Evolutionary conservation across 2,113 vertebrate species (phyloP), one percentile per base, ranked within the genome.

Genomic region (Equus quagga): DNA sequence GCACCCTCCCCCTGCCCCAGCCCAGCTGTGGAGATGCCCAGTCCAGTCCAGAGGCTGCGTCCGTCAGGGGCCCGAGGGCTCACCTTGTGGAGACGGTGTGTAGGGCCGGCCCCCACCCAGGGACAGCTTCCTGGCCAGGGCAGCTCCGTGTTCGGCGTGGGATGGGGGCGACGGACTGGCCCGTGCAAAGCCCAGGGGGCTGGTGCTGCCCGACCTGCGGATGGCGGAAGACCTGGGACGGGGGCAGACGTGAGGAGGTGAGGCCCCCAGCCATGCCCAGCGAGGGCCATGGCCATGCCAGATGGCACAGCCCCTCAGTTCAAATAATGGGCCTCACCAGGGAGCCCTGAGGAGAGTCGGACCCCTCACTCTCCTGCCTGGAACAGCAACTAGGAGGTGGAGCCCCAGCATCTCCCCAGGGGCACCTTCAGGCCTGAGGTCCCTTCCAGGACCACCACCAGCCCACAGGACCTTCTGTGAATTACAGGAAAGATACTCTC

Each of bases 1-100:
- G 3, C 3, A 1, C 3, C 51, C 21, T 10, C 0, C 9, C 3
- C 5, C 19, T 1, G 11, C 10, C 51, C 23, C 17, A 8, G 46
- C 80, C 87, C 12, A 49, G 1, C 2, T 41, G 10, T 3, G 31
- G n/a, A 6, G 15, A 36, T 0, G 1, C 60, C 58, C 91, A 21
- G 9, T 24, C 54, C 36, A 3, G 51, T 5, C 17, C 10, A 10
- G 36, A 9, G 17, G 46, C 26, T 41, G 60, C 26, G 17, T 56
- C 44, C 49, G 5, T 41, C 51, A 8, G 28, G 3, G 3, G 10
- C 2, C 6, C 19, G 19, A 49, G 11, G 64, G 41, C 96, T 98
- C 98, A 99, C 99, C 99, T 98, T 98, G 99, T 0, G 99, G 99
- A 60, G 99, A 99, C 0, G 98, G 99, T 18, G 98, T 99, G 14